Evolutionary conservation across 2,888 invertebrate genomes (phyloP).

Genomic region (Drosophila ezoana): DNA sequence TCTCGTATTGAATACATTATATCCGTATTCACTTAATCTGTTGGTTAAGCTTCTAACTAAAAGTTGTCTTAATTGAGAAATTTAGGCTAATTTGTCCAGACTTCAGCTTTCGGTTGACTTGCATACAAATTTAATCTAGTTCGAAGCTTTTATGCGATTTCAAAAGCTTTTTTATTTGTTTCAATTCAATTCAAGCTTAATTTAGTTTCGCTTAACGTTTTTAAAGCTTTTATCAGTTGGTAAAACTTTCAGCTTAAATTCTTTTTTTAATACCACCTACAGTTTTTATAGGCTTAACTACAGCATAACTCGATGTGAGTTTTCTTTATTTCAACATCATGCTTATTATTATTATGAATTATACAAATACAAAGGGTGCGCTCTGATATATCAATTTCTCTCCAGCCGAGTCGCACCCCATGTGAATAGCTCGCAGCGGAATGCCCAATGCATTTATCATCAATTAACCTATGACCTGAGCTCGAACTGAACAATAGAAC

Average conservation of each 20-base stretch:
- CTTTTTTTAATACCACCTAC: too few species aligned
- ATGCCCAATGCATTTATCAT: constrained; percentile 62
- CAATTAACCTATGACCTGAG: constrained; percentile 73
- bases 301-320: neutral
- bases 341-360: constrained; percentile 20
- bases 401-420: constrained; percentile 8
- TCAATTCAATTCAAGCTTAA: neutral
- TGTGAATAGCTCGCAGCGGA: constrained; percentile 23
- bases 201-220: too few species aligned
- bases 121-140: neutral
- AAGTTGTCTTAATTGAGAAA: neutral
- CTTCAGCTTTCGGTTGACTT: neutral
- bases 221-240: too few species aligned
- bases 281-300: neutral
- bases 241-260: too few species aligned
- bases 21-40: neutral
- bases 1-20: too few species aligned
- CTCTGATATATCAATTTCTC: constrained; percentile 65
- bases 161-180: neutral
- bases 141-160: constrained; percentile 3
- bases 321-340: neutral
- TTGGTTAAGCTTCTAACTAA: neutral
- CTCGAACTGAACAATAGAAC: constrained; percentile 52
- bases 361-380: constrained; percentile 29
- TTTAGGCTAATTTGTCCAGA: neutral